phyloP scores from a whole-genome alignment of 1,140 invertebrate genomes.

The Platorchestia sp. region DNA sequence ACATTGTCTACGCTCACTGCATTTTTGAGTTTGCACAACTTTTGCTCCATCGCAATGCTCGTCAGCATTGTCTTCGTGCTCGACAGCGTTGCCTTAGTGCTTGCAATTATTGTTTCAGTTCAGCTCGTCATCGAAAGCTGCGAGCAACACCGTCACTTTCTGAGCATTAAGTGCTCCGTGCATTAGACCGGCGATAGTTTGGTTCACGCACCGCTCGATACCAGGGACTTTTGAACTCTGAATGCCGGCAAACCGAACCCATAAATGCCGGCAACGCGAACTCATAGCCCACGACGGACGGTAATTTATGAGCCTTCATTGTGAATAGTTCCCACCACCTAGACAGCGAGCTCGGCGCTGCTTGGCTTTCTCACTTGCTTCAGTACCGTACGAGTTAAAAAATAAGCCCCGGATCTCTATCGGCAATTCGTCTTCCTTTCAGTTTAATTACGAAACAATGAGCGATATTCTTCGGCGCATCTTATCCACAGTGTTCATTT shows the following conservation, averaged over 20 bases:
- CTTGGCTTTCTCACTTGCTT: neutral
- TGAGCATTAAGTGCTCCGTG: neutral
- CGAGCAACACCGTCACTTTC: neutral
- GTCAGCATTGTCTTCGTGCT: neutral
- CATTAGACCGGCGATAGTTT: neutral
- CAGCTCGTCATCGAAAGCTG: neutral
- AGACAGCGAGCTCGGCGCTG: neutral
- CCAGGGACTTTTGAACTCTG: neutral
- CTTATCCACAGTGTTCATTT: neutral
- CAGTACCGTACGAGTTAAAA: neutral
- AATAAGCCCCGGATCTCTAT: neutral
- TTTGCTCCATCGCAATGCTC: neutral
- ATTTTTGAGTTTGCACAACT: neutral
- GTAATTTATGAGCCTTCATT: neutral
- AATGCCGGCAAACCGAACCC: neutral
- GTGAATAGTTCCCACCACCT: neutral
- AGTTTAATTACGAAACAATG: neutral
- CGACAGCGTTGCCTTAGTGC: neutral
- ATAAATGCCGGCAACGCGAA: neutral
- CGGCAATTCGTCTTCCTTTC: neutral
- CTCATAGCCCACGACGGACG: neutral
- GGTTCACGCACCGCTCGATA: neutral
- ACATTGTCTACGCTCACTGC: neutral
- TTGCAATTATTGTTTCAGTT: neutral
- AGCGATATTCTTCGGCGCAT: neutral